Percentiles rank a stretch among this genome's conserved stretches.
Evolutionary conservation across 2,888 invertebrate species (phyloP).

Genomic region (Gordius sp.): DNA sequence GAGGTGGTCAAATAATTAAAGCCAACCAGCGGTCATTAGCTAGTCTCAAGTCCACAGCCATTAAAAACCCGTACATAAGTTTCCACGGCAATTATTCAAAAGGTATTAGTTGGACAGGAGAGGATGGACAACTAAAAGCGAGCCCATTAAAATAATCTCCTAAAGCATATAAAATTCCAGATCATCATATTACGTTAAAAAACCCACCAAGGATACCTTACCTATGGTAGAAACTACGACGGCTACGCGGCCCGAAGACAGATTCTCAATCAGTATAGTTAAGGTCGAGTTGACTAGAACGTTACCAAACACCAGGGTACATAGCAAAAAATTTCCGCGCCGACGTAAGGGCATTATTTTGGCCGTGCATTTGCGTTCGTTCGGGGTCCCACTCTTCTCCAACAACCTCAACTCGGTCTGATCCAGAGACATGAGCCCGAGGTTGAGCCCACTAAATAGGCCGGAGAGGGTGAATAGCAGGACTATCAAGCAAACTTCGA

Average conservation of each 20-base stretch:
- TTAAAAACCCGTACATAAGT: too few relatives aligned
- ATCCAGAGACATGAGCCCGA: slow-evolving; percentile 77
- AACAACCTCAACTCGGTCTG: slow-evolving; percentile 78
- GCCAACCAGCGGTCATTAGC: too few relatives aligned
- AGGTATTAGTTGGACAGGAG: too few relatives aligned
- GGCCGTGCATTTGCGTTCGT: slow-evolving; percentile 48
- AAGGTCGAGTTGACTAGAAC: slow-evolving; percentile 90
- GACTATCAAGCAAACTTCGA: slow-evolving; percentile 42
- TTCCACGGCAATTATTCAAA: too few relatives aligned
- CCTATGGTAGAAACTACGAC: slow-evolving; percentile 31
- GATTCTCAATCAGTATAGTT: slow-evolving; percentile 71
- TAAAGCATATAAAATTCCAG: too few relatives aligned
- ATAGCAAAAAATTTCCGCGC: slow-evolving; percentile 68
- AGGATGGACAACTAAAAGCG: too few relatives aligned
- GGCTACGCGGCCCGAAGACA: slow-evolving; percentile 41
- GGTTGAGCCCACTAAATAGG: slow-evolving; percentile 76
- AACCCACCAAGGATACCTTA: too few relatives aligned
- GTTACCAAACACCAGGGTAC: slow-evolving; percentile 43
- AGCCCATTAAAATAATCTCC: too few relatives aligned
- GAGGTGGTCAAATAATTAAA: too few relatives aligned
- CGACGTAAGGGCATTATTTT: slow-evolving; percentile 64
- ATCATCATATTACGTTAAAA: too few relatives aligned
- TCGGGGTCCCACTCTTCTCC: slow-evolving; percentile 45
- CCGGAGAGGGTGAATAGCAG: slow-evolving; percentile 59
- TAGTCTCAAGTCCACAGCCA: too few relatives aligned